These are phyloP conservation scores for Noctua janthina DNA, from an alignment of 2,888 invertebrate genomes.

Conservation along the genomic window DNA sequence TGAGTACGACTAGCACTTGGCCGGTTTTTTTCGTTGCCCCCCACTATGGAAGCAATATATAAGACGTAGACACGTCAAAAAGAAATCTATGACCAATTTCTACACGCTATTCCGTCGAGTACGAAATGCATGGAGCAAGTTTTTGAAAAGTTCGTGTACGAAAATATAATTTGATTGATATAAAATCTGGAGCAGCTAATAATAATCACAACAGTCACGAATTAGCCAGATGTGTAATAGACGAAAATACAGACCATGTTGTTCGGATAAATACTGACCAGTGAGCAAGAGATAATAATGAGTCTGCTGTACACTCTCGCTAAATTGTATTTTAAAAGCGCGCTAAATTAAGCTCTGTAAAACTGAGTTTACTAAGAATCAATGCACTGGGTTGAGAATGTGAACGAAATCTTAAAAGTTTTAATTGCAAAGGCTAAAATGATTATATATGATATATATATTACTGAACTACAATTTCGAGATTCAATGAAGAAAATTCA, in stretches of 20 bases:
- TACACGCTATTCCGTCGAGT: conserved; percentile 18
- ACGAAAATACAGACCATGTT: conserved; percentile 52
- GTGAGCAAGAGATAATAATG: conserved; percentile 30
- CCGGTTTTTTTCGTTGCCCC: too few species aligned
- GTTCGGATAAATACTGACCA: conserved; percentile 21
- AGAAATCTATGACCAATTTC: conserved; percentile 38
- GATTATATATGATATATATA: background rate
- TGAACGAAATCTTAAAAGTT: background rate
- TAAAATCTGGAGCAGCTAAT: conserved; percentile 50
- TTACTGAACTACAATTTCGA: background rate
- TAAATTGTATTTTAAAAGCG: conserved; percentile 1
- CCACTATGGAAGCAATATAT: too few species aligned
- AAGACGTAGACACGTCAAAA: background rate
- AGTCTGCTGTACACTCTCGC: conserved; percentile 2
- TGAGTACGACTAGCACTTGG: too few species aligned
- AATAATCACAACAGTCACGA: conserved; percentile 48
- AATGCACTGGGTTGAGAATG: background rate
- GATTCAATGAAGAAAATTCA: background rate
- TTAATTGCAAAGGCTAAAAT: background rate
- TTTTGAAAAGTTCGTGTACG: conserved; percentile 24
- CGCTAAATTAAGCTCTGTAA: background rate
- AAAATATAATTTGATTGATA: conserved; percentile 45
- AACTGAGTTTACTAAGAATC: background rate
- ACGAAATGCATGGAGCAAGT: conserved; percentile 31
- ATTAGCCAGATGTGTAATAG: conserved; percentile 51